Percentiles rank a stretch among this genome's conserved stretches.
Evolutionary conservation across 1,140 invertebrate species (phyloP).

Genomic region (Acyrthosiphon pisum): DNA sequence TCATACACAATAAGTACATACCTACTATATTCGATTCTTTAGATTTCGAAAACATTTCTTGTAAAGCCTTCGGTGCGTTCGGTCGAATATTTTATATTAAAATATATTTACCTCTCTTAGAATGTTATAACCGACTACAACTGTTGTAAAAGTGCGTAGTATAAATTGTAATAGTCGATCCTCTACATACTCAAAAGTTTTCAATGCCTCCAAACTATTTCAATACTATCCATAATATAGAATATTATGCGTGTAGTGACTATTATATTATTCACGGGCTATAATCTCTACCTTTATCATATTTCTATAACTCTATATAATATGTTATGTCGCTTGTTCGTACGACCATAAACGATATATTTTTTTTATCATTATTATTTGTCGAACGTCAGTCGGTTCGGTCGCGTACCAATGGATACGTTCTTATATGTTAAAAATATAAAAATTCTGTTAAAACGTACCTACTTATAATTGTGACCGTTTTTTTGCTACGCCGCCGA

Average conservation of each 20-base stretch:
- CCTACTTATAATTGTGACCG: not conserved
- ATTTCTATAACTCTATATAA: not conserved
- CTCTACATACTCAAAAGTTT: not conserved
- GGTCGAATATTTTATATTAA: not conserved
- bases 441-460: conserved; percentile 14
- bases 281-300: not conserved
- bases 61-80: not conserved
- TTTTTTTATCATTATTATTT: not conserved
- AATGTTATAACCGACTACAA: not conserved
- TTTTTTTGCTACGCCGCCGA: not conserved
- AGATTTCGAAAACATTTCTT: not conserved
- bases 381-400: not conserved
- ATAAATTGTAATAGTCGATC: not conserved
- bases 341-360: not conserved
- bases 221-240: not conserved
- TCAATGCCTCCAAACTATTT: not conserved
- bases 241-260: too few species aligned
- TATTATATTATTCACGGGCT: too few species aligned
- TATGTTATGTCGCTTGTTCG: not conserved
- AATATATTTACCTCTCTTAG: not conserved
- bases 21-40: not conserved
- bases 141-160: not conserved
- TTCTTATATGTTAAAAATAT: not conserved
- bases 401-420: not conserved
- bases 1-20: not conserved